Base-by-base conservation (phyloP, 2,888 invertebrate genomes). In the Pantelozetes paolii region DNA sequence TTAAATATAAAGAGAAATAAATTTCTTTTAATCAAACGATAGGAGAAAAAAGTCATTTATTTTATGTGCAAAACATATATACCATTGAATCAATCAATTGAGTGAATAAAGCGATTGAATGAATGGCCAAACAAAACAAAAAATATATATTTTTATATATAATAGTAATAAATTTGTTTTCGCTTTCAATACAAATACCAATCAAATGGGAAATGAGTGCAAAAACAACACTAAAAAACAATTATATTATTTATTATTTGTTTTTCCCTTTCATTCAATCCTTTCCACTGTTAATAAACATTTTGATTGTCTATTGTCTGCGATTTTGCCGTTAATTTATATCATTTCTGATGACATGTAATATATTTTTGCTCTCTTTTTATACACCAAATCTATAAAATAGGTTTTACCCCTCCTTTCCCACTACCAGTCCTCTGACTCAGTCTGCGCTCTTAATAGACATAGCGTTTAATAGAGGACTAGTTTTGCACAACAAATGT, bases 111-210 rank as follows among this genome's bases (percentile, higher is more conserved):
- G 54, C 54, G 23, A 54, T 54, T 54, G 26, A 54, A 54, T 54
- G 54, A 26, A 54, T 54, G 26, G 26, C 23, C 11, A 26, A 45
- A 45, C n/a, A 8, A 36, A 36, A 5, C 36, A 36, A 36, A 9
- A 36, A 36, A 36, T 36, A 36, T 36, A 36, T 36, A 8, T 36
- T 36, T 8, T 36, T 36, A 36, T 36, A 36, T 36, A 36, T 36
- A 36, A 50, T n/a, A 54, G 54, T 26, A 26, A 54, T 54, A 54
- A 54, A 54, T 54, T 54, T 23, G 26, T 54, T 54, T 54, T 20
- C 11, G 18, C 18, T 50, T 50, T 20, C 18, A 9, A 45, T 45
- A 54, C 26, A 50, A 50, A 50, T 20, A 54, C 18, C 20, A 50
- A 50, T 54, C 15, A 20, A 50, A n/a, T 50, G 54, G 9, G 26